Evolutionary conservation across 2,113 vertebrate genomes (phyloP).

Genomic region (Coracopsis vasa): DNA sequence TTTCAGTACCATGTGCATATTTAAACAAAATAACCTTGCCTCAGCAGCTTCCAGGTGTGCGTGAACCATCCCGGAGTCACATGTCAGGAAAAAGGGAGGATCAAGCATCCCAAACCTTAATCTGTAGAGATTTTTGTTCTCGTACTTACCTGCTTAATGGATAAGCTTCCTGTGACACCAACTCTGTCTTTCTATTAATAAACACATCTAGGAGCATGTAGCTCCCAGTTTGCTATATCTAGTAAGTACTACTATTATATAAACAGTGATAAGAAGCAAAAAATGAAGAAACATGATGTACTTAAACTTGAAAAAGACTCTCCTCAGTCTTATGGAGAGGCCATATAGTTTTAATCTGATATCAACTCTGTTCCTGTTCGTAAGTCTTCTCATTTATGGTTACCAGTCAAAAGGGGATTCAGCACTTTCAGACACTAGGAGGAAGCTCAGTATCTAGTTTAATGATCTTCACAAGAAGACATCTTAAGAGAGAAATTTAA

Average conservation of each 20-base stretch:
- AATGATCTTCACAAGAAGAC: background rate
- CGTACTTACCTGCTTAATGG: background rate
- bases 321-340: background rate
- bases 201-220: background rate
- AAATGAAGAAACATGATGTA: background rate
- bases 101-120: background rate
- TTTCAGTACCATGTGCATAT: slow-evolving; percentile 21
- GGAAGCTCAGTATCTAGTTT: background rate
- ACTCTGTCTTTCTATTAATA: background rate
- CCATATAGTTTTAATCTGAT: background rate
- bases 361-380: background rate
- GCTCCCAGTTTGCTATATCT: background rate
- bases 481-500: background rate
- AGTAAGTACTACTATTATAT: background rate
- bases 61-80: background rate
- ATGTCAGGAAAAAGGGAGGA: background rate
- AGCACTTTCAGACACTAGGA: background rate
- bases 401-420: background rate
- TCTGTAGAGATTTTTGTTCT: background rate
- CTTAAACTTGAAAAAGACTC: background rate
- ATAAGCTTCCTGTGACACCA: background rate
- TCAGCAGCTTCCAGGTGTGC: background rate
- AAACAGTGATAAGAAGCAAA: background rate
- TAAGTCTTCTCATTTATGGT: background rate
- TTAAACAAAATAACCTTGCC: slow-evolving; percentile 3